Evolutionary conservation across 2,113 vertebrate species (phyloP).

Genomic region (Microtus montanus): DNA sequence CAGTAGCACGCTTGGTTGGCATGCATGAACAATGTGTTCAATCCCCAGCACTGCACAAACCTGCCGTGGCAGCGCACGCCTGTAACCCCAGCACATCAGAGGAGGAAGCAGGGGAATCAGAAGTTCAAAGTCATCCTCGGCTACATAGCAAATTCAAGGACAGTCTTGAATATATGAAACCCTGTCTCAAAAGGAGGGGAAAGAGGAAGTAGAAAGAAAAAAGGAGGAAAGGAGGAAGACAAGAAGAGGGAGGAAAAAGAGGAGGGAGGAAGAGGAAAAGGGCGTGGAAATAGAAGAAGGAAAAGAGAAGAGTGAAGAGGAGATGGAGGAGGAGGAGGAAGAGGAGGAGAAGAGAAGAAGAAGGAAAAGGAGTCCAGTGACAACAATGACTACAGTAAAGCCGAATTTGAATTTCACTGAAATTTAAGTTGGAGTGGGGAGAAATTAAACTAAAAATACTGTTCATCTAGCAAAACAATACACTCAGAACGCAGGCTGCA

Average conservation of each 20-base stretch:
- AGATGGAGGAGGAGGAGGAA: background rate
- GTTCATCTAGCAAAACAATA: background rate
- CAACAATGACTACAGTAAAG: background rate
- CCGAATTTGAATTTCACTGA: conserved; percentile 5
- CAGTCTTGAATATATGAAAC: background rate
- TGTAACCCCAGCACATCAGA: background rate
- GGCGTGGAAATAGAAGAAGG: no score
- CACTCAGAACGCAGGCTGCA: background rate
- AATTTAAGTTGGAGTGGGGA: background rate
- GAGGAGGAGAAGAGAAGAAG: background rate
- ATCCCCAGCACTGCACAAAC: background rate
- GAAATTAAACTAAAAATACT: conserved; percentile 20
- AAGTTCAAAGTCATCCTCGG: background rate
- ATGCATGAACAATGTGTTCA: background rate
- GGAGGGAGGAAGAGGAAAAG: background rate
- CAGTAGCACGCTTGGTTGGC: no score
- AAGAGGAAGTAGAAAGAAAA: fast-evolving
- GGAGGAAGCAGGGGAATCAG: background rate
- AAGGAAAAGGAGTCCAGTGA: background rate
- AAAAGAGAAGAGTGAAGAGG: no score
- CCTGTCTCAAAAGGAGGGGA: background rate
- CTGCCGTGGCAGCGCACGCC: fast-evolving
- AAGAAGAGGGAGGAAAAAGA: background rate
- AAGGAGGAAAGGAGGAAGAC: no score
- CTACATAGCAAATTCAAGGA: background rate